phyloP scores from a whole-genome alignment of 2,113 vertebrate species.

The Lophius piscatorius region DNA sequence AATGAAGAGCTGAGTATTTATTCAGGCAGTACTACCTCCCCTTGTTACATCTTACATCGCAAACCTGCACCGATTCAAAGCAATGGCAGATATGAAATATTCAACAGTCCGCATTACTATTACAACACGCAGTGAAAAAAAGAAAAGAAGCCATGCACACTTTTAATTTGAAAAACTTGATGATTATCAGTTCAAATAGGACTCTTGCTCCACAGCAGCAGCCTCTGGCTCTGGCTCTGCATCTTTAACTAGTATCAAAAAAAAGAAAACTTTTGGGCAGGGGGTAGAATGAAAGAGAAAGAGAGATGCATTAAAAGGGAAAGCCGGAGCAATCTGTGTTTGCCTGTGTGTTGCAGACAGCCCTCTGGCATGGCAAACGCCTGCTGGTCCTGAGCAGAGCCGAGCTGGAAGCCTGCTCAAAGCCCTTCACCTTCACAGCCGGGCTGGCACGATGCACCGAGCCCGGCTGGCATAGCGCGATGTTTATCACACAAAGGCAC shows the following conservation, averaged over 20 bases:
- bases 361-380: slow-evolving; percentile 65
- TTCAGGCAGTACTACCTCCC: slow-evolving; percentile 55
- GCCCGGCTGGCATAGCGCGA: slow-evolving; percentile 74
- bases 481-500: slow-evolving; percentile 83
- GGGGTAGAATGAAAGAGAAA: slow-evolving; percentile 31
- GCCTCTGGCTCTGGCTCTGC: slow-evolving; percentile 49
- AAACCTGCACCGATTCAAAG: slow-evolving; percentile 72
- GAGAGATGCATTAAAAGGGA: slow-evolving; percentile 18
- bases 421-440: slow-evolving; percentile 78
- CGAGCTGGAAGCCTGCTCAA: slow-evolving; percentile 75
- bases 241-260: slow-evolving; percentile 68
- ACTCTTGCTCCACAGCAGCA: slow-evolving; percentile 56
- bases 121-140: slow-evolving; percentile 58
- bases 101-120: slow-evolving; percentile 72
- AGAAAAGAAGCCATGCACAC: slow-evolving; percentile 38
- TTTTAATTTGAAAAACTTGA: slow-evolving; percentile 72
- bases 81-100: slow-evolving; percentile 74
- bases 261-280: slow-evolving; percentile 1
- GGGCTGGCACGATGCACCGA: slow-evolving; percentile 60
- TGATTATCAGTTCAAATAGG: slow-evolving; percentile 76
- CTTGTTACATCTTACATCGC: slow-evolving; percentile 65
- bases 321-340: slow-evolving; percentile 48
- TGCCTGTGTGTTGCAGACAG: slow-evolving; percentile 45
- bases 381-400: slow-evolving; percentile 65
- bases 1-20: slow-evolving; percentile 47